Evolutionary conservation across 2,888 invertebrate species (phyloP).

Genomic region (Agrypnus murinus): DNA sequence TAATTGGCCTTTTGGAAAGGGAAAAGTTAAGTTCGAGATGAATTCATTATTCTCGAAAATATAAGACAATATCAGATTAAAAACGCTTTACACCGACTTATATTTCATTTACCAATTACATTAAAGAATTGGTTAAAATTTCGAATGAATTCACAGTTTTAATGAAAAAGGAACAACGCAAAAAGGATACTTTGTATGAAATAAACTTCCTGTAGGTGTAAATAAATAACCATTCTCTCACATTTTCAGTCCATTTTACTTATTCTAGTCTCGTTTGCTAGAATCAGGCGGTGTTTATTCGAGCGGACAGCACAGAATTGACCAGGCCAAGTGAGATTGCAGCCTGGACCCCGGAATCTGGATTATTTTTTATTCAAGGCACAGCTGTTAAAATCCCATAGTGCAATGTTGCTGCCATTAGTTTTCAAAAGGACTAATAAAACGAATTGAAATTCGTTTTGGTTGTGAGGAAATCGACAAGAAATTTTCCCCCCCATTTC

Average conservation of each 20-base stretch:
- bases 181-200: constrained; percentile 7
- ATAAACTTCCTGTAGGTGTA: constrained; percentile 16
- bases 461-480: no score
- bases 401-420: not conserved
- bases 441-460: no score
- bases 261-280: constrained; percentile 33
- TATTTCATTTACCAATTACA: no score
- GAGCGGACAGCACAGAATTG: constrained; percentile 33
- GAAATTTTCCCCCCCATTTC: not conserved
- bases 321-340: constrained; percentile 30
- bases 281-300: constrained; percentile 35
- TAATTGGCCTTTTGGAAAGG: constrained; percentile 55
- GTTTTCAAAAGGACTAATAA: no score
- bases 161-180: not conserved
- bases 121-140: no score
- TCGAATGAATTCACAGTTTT: no score
- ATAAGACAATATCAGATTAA: constrained; percentile 15
- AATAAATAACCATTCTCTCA: constrained; percentile 26
- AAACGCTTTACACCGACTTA: not conserved
- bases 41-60: constrained; percentile 33
- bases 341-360: not conserved
- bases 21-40: constrained; percentile 32
- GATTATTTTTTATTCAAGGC: constrained; percentile 11
- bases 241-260: constrained; percentile 24
- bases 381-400: not conserved